Conservation (phyloP, 2,888 invertebrate species). For the Drosophila monieri region DNA sequence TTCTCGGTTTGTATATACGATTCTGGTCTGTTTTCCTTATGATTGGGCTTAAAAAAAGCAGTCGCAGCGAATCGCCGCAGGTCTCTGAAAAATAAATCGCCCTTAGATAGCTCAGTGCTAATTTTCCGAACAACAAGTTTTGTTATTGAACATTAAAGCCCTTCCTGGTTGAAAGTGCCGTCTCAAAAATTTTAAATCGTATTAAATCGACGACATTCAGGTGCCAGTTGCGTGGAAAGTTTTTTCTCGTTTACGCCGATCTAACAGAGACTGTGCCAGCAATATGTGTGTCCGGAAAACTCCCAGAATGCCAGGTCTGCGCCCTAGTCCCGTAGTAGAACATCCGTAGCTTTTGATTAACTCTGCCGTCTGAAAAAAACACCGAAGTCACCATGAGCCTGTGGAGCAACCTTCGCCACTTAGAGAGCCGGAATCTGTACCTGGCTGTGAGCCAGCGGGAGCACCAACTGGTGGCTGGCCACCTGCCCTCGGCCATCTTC, state of each 20-base stretch:
- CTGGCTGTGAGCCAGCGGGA: conserved; percentile 56
- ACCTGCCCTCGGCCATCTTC: conserved; percentile 63
- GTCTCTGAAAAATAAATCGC: conserved; percentile 12
- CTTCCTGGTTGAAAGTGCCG: neutral
- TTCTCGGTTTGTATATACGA: conserved; percentile 62
- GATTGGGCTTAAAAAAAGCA: conserved; percentile 74
- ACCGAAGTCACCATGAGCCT: conserved; percentile 45
- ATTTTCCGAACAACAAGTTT: neutral
- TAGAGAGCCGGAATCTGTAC: conserved; percentile 52
- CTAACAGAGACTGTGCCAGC: conserved; percentile 12
- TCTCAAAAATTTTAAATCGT: neutral
- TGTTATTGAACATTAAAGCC: neutral
- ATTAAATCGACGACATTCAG: neutral
- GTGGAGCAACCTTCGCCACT: conserved; percentile 33
- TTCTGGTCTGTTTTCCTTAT: conserved; percentile 67
- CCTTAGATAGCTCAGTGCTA: neutral
- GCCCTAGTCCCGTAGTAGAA: neutral
- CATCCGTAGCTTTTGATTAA: neutral
- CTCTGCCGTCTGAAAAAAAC: neutral
- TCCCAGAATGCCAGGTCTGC: conserved; percentile 1
- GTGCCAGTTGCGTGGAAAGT: conserved; percentile 1
- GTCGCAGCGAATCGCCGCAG: conserved; percentile 61
- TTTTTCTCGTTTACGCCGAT: neutral
- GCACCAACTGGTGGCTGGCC: conserved; percentile 31
- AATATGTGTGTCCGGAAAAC: conserved; percentile 28